Evolutionary conservation across 2,113 vertebrate genomes (phyloP), one percentile per base, ranked within the genome.

Genomic region (Corynorhinus townsendii): DNA sequence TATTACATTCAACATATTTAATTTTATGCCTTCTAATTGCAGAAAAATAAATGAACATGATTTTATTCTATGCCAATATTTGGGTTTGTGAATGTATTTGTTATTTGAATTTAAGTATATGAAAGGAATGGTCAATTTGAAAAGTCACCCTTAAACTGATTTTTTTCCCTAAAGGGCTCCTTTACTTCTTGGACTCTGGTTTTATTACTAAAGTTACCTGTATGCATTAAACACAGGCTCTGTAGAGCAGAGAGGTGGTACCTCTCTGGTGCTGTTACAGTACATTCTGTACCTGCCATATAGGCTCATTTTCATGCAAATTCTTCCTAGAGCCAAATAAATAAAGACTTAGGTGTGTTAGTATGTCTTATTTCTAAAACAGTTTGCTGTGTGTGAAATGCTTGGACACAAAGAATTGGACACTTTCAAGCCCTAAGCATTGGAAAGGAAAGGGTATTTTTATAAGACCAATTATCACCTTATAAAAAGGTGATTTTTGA

Each of bases 11-110:
- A 98, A 98, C 98, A 30, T 98, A 97, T 98, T 98, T 98, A 98
- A 99, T 98, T 98, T 98, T 98, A 98, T 98, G 98, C 98, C 98
- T 98, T 98, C 97, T 98, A 98, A 98, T 98, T 98, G 98, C 98
- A 96, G 98, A 97, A 97, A 97, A 99, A 99, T 99, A 99, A 99
- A 99, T 98, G 98, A 98, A 98, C 98, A 97, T 98, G 98, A 97
- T 99, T 99, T 99, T 99, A 99, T 98, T 99, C 98, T 97, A 98
- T 98, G 98, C 95, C 97, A 98, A 98, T 97, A 98, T 98, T 97
- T 98, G 97, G 97, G 97, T 98, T 98, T 98, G 98, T 98, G 98
- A 97, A 98, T 98, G 95, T 95, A 97, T 98, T 98, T 4, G 91
- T 98, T 94, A 91, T 97, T 98, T 98, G 83, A 97, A 97, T 96